Conservation (phyloP, 2,113 vertebrate genomes). For the Ceyx melanurus region DNA sequence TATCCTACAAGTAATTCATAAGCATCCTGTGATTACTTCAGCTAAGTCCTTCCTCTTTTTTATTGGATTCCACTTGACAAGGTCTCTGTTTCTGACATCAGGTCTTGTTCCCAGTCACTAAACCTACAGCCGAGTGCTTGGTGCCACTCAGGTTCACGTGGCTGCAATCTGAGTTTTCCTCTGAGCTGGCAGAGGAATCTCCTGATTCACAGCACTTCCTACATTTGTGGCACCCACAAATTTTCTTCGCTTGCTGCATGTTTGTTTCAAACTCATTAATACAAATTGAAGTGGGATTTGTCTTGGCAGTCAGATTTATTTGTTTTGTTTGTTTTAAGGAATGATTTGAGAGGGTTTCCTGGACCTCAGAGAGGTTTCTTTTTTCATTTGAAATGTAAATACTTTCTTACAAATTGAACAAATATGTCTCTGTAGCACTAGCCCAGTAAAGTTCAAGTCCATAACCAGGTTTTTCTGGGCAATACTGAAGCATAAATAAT, state of each 20-base stretch:
- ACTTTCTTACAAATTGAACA: constrained; percentile 11
- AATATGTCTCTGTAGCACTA: not conserved
- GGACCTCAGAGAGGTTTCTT: constrained; percentile 6
- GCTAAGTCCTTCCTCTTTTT: not conserved
- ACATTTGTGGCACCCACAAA: not conserved
- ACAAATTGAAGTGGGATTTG: not conserved
- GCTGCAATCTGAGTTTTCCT: not conserved
- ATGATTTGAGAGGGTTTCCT: not conserved
- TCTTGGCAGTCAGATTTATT: not conserved
- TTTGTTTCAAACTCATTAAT: not conserved
- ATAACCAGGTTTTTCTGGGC: not conserved
- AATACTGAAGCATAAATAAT: not conserved
- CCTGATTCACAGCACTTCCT: not conserved
- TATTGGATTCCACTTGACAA: not conserved
- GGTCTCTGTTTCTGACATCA: not conserved
- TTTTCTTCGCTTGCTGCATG: not conserved
- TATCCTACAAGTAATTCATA: not conserved
- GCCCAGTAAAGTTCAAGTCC: not conserved
- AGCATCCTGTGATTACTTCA: not conserved
- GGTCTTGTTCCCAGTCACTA: not conserved
- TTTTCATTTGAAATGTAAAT: constrained; percentile 26
- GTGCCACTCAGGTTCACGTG: not conserved
- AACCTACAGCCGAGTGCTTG: not conserved
- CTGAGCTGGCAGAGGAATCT: not conserved
- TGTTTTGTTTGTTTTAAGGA: not conserved